phyloP scores from a whole-genome alignment of 2,888 invertebrate species.

The Philereme transversata region DNA sequence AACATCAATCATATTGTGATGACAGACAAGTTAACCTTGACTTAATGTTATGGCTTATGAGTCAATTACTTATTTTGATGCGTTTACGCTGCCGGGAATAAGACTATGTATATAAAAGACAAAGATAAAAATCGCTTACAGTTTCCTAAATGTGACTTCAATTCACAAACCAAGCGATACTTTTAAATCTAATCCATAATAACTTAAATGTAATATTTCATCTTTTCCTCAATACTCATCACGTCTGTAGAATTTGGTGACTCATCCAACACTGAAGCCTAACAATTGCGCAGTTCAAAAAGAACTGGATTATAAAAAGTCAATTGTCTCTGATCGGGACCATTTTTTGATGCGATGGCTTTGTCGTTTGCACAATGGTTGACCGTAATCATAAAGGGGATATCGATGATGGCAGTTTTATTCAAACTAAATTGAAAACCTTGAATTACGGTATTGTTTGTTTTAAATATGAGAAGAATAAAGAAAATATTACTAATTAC shows the following conservation, averaged over 20 bases:
- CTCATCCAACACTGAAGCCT: slow-evolving; percentile 26
- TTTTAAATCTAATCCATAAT: slow-evolving; percentile 12
- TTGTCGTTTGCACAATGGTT: slow-evolving; percentile 33
- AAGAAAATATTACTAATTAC: too few relatives aligned
- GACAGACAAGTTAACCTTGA: neutral
- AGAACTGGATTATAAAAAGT: slow-evolving; percentile 26
- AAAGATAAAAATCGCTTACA: neutral
- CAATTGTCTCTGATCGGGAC: slow-evolving; percentile 23
- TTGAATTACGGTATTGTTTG: slow-evolving; percentile 12
- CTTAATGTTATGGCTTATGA: neutral
- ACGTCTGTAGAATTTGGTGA: slow-evolving; percentile 30
- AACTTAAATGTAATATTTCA: slow-evolving; percentile 5
- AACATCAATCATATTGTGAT: neutral
- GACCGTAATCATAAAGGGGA: slow-evolving; percentile 34
- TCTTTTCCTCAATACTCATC: slow-evolving; percentile 18
- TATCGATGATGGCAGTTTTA: slow-evolving; percentile 36
- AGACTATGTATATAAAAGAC: neutral
- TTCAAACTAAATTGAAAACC: slow-evolving; percentile 25
- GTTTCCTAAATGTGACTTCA: too few relatives aligned
- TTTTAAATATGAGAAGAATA: neutral
- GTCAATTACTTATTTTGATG: too few relatives aligned
- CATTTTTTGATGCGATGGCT: slow-evolving; percentile 26
- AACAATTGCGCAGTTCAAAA: slow-evolving; percentile 22
- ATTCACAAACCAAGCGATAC: slow-evolving; percentile 4
- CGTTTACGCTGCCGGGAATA: too few relatives aligned